Conservation (phyloP, 2,888 invertebrate genomes). For the Sepiola atlantica region DNA sequence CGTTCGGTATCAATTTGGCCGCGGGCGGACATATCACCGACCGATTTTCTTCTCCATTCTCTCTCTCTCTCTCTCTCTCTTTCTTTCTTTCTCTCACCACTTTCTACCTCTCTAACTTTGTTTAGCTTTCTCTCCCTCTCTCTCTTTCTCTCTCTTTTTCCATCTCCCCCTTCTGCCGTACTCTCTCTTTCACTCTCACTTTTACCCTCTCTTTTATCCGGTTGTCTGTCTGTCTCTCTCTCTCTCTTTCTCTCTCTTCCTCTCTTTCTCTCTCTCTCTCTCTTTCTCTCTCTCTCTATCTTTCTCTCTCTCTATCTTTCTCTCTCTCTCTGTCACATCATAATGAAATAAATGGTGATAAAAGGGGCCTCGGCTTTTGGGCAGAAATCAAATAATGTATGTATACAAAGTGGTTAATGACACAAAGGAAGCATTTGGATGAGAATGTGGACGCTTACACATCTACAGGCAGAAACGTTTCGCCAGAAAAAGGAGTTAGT, state of each 20-base stretch:
- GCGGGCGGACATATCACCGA: not conserved
- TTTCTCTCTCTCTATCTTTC: no score
- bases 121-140: no score
- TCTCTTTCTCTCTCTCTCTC: no score
- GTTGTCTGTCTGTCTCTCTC: no score
- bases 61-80: no score
- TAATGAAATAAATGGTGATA: not conserved
- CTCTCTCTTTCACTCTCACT: not conserved
- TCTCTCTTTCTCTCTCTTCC: no score
- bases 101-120: no score
- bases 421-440: not conserved
- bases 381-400: conserved; percentile 12
- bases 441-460: not conserved
- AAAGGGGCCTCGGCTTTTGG: not conserved
- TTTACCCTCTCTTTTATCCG: not conserved
- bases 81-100: no score
- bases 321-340: not conserved
- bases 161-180: not conserved
- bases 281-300: no score
- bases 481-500: not conserved
- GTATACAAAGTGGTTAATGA: conserved; percentile 21
- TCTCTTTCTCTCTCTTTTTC: no score
- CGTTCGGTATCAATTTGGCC: not conserved
- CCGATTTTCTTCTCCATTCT: not conserved
- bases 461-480: not conserved